These are phyloP conservation scores for Rallus crepitans DNA, from an alignment of 2,797 vertebrate genomes.

Conservation along the genomic window DNA sequence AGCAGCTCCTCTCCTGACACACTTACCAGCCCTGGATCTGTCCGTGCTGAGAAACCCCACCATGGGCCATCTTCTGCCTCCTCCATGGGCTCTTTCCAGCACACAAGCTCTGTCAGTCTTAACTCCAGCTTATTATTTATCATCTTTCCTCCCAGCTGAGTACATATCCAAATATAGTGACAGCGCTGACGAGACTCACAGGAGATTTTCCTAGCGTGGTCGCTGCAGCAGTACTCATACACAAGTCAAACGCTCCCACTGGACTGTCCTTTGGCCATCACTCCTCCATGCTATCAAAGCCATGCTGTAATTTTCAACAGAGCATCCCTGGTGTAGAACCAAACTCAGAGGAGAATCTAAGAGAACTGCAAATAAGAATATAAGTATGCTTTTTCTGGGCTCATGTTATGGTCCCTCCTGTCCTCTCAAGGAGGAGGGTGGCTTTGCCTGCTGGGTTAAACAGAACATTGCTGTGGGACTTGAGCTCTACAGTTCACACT, in stretches of 20 bases:
- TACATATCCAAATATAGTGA: background rate
- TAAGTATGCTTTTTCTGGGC: background rate
- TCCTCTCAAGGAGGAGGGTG: background rate
- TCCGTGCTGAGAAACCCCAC: background rate
- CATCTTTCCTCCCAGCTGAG: background rate
- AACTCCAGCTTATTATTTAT: background rate
- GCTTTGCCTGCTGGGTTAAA: background rate
- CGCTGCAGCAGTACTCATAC: too few species aligned
- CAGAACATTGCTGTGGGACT: background rate
- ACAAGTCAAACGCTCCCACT: background rate
- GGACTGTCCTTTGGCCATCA: constrained; percentile 29
- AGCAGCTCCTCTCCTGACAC: background rate
- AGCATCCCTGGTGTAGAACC: background rate
- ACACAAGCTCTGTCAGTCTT: background rate
- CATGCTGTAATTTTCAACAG: background rate
- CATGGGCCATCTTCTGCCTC: background rate
- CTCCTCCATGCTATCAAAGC: background rate
- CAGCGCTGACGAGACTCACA: constrained; percentile 9
- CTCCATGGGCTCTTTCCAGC: background rate
- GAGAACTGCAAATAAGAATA: background rate
- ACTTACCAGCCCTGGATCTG: background rate
- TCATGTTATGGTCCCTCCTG: background rate
- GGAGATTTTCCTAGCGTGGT: background rate
- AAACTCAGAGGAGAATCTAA: background rate
- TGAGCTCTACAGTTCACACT: accelerated